Evolutionary conservation across 2,113 vertebrate species (phyloP).

Genomic region (Rousettus leschenaultii): DNA sequence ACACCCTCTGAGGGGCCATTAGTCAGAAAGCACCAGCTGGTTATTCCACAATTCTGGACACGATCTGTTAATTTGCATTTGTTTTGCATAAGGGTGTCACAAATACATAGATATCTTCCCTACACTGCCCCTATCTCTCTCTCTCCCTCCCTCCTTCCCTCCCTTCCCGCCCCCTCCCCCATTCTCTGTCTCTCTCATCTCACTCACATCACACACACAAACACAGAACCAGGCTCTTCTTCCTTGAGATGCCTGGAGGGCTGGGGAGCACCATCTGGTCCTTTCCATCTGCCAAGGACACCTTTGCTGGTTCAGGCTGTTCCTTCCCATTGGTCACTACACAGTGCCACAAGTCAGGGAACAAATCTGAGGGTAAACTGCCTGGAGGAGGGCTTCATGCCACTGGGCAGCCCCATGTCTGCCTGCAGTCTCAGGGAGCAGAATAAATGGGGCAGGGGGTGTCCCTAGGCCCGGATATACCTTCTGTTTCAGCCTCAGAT

Average conservation of each 20-base stretch:
- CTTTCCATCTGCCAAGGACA: conserved; percentile 66
- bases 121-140: neutral
- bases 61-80: conserved; percentile 13
- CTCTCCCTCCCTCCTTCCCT: no score
- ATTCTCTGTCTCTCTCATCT: neutral
- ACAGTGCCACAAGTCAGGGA: neutral
- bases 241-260: conserved; percentile 45
- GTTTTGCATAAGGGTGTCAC: conserved; percentile 40
- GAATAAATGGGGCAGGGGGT: neutral
- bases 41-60: neutral
- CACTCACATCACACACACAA: neutral
- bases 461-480: neutral
- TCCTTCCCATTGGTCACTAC: neutral
- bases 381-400: neutral
- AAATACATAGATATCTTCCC: neutral
- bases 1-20: neutral
- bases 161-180: no score
- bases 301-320: conserved; percentile 30
- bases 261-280: conserved; percentile 69
- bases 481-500: conserved; percentile 42
- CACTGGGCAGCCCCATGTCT: neutral
- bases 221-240: conserved; percentile 16
- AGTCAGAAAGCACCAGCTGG: neutral
- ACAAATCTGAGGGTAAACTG: neutral
- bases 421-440: neutral